A percentile compares a stretch with the other conserved stretches of the same genome.
phyloP scores from a whole-genome alignment of 2,113 vertebrate species.

The Hassar affinis region DNA sequence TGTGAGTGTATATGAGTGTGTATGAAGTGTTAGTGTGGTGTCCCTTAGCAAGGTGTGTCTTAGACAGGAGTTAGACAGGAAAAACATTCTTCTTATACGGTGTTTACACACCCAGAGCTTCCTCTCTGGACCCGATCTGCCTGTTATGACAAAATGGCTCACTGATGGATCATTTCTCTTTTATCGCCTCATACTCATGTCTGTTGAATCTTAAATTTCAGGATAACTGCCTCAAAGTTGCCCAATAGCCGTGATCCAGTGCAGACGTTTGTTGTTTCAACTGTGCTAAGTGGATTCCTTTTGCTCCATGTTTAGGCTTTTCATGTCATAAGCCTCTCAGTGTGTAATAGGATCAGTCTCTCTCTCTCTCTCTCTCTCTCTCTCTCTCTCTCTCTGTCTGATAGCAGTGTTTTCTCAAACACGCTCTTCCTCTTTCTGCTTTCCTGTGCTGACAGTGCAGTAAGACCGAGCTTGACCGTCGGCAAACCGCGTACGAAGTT shows the following conservation, averaged over 20 bases:
- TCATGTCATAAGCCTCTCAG: slow-evolving; percentile 45
- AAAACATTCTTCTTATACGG: background rate
- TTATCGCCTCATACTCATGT: too few species aligned
- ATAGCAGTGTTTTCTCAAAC: slow-evolving; percentile 16
- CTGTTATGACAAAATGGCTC: background rate
- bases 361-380: background rate
- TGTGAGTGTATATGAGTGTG: background rate
- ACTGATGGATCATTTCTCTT: too few species aligned
- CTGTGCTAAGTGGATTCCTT: slow-evolving; percentile 29
- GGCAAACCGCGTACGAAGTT: background rate
- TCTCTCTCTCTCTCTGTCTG: background rate
- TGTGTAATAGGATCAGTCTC: slow-evolving; percentile 36
- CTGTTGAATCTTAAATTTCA: background rate
- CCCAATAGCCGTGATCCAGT: background rate
- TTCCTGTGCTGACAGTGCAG: slow-evolving; percentile 44
- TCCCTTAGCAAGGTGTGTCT: background rate
- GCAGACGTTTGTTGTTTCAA: slow-evolving; percentile 19
- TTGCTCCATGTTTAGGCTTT: slow-evolving; percentile 6
- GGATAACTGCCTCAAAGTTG: background rate
- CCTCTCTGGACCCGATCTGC: background rate
- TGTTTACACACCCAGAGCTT: background rate
- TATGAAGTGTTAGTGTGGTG: background rate
- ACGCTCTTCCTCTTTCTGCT: slow-evolving; percentile 26
- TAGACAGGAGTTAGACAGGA: background rate
- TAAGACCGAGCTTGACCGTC: background rate